Evolutionary conservation across 64 coral and sea anemone species (phyloP).

Genomic region (Actinia equina): DNA sequence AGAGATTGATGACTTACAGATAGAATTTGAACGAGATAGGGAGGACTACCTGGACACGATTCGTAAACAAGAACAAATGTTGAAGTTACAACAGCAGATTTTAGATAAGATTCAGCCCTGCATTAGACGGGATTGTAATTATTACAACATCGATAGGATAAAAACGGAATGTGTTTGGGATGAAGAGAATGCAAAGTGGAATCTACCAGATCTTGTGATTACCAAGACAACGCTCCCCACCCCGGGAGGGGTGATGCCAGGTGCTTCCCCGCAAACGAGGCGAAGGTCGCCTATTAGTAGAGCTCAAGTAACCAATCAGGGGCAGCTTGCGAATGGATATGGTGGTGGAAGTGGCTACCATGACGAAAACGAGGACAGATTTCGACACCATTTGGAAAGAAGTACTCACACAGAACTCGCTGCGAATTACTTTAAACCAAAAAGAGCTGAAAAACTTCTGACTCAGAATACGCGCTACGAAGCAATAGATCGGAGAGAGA

Average conservation of each 20-base stretch:
- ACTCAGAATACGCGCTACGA: slow-evolving; percentile 62
- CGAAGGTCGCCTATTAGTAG: slow-evolving; percentile 55
- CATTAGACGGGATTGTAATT: slow-evolving; percentile 96
- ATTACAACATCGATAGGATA: slow-evolving; percentile 87
- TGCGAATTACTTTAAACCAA: slow-evolving; percentile 85
- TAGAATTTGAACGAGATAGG: slow-evolving; percentile 85
- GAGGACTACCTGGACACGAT: slow-evolving; percentile 85
- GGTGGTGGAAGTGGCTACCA: slow-evolving; percentile 22
- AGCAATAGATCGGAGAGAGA: slow-evolving; percentile 31
- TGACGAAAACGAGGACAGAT: slow-evolving; percentile 78
- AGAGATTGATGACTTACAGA: slow-evolving; percentile 83
- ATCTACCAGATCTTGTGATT: slow-evolving; percentile 71
- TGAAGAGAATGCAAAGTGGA: slow-evolving; percentile 74
- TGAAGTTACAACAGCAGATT: slow-evolving; percentile 84
- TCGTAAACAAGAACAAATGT: slow-evolving; percentile 81
- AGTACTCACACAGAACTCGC: slow-evolving; percentile 68
- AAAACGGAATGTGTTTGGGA: slow-evolving; percentile 73
- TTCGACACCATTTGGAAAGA: slow-evolving; percentile 67
- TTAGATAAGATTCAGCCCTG: slow-evolving; percentile 94
- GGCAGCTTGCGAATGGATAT: slow-evolving; percentile 76
- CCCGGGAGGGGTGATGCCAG: slow-evolving; percentile 78
- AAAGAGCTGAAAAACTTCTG: slow-evolving; percentile 81
- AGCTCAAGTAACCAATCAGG: slow-evolving; percentile 67
- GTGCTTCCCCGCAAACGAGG: not conserved
- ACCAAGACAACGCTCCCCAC: slow-evolving; percentile 79